Evolutionary conservation across 2,113 vertebrate species (phyloP), one percentile per base, ranked within the genome.

Genomic region (Meleagris gallopavo): DNA sequence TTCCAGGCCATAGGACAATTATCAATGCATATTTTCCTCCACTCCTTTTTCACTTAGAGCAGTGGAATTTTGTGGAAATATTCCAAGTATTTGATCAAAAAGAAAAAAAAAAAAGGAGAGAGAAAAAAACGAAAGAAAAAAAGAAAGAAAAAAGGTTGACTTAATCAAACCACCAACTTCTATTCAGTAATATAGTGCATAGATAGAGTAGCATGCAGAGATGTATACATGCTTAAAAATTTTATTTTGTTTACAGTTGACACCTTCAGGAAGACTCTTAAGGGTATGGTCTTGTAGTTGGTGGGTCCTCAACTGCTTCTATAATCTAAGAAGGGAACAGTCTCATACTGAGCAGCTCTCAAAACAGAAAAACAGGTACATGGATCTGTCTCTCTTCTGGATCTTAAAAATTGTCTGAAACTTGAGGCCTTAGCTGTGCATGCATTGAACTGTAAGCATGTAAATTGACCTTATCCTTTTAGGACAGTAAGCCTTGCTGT

Each of bases 401-500:
- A 32, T 86, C 45, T 1, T 73, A 55, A 70, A 40, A 2, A 30
- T 25, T 0, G 4, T 46, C 13, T 45, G 45, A 8, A 27, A 2
- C 32, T 8, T 36, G 48, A 67, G 43, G 71, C 16, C 25, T 84
- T 32, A 24, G 52, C 21, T 5, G 1, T 29, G 3, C 13, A 30
- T 46, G 50, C n/a, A 34, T 50, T 66, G 62, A 77, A 15, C 60
- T 80, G 67, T 25, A 60, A 61, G 43, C 10, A 3, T 3, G 14
- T 19, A 13, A 77, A 12, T 2, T 32, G 43, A 60, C 6, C 48
- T 77, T 22, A 10, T 8, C 18, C 13, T 83, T 15, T 27, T 13
- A 41, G 24, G 50, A 11, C 1, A 2, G 3, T 5, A 15, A 70
- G 13, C 25, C 27, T 43, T 7, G 7, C 6, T n/a, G 7, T 13